Evolutionary conservation across 2,797 vertebrate genomes (phyloP).

Genomic region (Oreortyx pictus): DNA sequence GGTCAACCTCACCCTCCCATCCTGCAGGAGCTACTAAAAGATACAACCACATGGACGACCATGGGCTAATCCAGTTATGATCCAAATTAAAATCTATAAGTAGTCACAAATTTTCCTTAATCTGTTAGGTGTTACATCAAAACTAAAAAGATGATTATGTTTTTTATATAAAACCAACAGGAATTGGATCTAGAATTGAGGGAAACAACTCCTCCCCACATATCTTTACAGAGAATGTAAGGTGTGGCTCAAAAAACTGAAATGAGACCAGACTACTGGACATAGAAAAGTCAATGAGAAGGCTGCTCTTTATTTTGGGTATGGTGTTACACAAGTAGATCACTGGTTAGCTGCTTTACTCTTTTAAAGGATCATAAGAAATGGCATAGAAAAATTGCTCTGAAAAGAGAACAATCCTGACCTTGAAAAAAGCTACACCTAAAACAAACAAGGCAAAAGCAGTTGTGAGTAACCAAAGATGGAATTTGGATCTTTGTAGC

Average conservation of each 20-base stretch:
- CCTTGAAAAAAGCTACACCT: rapidly evolving
- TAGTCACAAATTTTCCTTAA: background rate
- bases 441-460: background rate
- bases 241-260: background rate
- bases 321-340: background rate
- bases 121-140: background rate
- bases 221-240: background rate
- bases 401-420: background rate
- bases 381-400: background rate
- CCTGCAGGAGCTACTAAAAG: background rate
- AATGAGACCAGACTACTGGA: background rate
- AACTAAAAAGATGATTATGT: background rate
- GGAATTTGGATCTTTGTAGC: background rate
- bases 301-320: background rate
- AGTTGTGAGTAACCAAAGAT: background rate
- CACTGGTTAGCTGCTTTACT: background rate
- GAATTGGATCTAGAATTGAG: background rate
- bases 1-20: rapidly evolving
- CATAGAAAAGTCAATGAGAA: background rate
- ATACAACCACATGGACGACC: background rate
- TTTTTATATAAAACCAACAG: background rate
- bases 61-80: background rate
- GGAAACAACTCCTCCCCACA: background rate
- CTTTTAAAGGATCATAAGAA: background rate
- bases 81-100: background rate